A percentile compares a stretch with the other conserved stretches of the same genome.
Conservation (phyloP, 2,888 invertebrate species). For the Rhorus exstirpatorius region DNA sequence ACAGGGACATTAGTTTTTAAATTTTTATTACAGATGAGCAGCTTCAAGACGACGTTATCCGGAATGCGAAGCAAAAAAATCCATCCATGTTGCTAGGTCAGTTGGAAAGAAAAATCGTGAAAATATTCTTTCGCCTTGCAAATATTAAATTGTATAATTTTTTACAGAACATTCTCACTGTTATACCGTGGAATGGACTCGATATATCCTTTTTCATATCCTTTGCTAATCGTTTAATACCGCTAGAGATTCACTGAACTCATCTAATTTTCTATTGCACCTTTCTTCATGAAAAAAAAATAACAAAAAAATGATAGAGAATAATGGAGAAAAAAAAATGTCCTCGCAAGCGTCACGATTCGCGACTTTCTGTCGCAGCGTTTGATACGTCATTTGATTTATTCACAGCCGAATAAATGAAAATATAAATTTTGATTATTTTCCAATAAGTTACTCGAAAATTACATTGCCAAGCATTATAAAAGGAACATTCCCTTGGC, state of each 20-base stretch:
- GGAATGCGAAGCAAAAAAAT: constrained; percentile 77
- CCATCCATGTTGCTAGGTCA: constrained; percentile 80
- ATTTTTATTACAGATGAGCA: constrained; percentile 84
- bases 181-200: constrained; percentile 80
- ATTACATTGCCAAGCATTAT: no score
- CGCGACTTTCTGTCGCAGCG: no score
- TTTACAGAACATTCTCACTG: constrained; percentile 82
- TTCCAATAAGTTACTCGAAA: no score
- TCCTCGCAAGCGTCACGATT: no score
- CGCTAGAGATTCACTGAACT: neutral
- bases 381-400: no score
- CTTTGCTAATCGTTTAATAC: constrained; percentile 76
- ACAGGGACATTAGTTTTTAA: neutral
- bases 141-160: constrained; percentile 74
- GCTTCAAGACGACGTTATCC: constrained; percentile 84
- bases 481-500: no score
- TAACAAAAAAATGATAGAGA: neutral
- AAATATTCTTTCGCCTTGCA: constrained; percentile 7
- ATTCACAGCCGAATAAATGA: no score
- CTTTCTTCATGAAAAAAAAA: constrained; percentile 8
- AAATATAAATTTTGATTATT: no score
- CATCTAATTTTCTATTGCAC: neutral
- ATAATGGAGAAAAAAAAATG: neutral
- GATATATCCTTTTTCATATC: constrained; percentile 85
- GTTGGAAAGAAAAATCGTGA: constrained; percentile 66